These are phyloP conservation scores for Protomyctophum bolini DNA, from an alignment of 2,113 vertebrate genomes.

Conservation along the genomic window DNA sequence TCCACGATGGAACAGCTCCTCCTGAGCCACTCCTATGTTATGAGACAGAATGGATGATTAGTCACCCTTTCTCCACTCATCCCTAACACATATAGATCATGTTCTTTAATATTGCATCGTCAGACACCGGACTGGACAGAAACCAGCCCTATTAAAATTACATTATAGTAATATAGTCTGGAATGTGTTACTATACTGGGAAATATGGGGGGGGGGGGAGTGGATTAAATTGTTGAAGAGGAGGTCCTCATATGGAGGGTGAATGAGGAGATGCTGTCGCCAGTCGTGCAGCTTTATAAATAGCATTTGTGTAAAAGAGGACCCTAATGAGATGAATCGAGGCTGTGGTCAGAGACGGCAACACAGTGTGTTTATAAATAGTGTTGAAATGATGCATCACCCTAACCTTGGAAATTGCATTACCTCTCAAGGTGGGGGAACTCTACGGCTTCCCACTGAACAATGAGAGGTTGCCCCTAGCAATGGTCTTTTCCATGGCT, in stretches of 20 bases:
- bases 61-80: conserved; percentile 8
- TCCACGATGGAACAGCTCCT: background rate
- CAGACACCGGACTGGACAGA: conserved; percentile 15
- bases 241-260: conserved; percentile 41
- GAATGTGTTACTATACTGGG: conserved; percentile 21
- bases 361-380: conserved; percentile 47
- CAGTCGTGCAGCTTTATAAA: conserved; percentile 37
- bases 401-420: conserved; percentile 48
- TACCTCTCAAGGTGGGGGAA: conserved; percentile 45
- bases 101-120: conserved; percentile 31
- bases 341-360: conserved; percentile 29
- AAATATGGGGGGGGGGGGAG: conserved; percentile 22
- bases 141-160: conserved; percentile 32
- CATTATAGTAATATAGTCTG: background rate
- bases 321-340: conserved; percentile 52
- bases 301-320: conserved; percentile 44
- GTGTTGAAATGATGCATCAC: conserved; percentile 34
- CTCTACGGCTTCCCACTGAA: conserved; percentile 13
- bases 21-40: background rate
- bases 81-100: conserved; percentile 26
- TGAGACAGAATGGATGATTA: conserved; percentile 7
- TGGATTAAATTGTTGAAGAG: conserved; percentile 28
- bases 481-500: background rate
- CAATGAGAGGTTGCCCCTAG: conserved; percentile 18
- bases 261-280: conserved; percentile 45